Conservation (phyloP, 2,888 invertebrate species). For the Hymenopus coronatus region DNA sequence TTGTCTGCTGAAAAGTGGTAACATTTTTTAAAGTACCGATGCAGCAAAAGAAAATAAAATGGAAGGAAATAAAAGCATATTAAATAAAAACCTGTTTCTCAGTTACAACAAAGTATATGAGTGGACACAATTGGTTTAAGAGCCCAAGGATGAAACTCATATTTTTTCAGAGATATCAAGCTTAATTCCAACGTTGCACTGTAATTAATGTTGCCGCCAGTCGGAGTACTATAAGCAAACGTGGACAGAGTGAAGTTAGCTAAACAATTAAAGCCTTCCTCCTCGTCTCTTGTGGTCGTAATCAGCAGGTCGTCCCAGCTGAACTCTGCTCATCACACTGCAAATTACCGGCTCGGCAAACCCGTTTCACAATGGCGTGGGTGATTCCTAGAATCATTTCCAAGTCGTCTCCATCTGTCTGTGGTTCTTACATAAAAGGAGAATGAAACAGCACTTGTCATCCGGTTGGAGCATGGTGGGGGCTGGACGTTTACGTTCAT, state of each 20-base stretch:
- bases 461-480: background rate
- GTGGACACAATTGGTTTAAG: no score
- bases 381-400: background rate
- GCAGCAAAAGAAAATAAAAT: no score
- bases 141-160: no score
- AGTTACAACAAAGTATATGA: no score
- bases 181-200: no score
- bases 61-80: no score
- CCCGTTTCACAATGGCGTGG: background rate
- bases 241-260: background rate
- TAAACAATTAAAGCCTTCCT: background rate
- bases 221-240: no score
- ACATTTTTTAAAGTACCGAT: no score
- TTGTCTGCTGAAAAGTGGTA: no score
- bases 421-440: background rate
- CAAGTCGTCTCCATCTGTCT: background rate
- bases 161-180: no score
- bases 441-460: background rate
- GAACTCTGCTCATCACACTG: background rate
- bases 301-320: background rate
- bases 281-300: background rate
- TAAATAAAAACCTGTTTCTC: no score
- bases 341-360: background rate
- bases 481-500: background rate
- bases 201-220: no score